phyloP scores from a whole-genome alignment of 2,888 invertebrate species.

The Azorinus chamasolen region DNA sequence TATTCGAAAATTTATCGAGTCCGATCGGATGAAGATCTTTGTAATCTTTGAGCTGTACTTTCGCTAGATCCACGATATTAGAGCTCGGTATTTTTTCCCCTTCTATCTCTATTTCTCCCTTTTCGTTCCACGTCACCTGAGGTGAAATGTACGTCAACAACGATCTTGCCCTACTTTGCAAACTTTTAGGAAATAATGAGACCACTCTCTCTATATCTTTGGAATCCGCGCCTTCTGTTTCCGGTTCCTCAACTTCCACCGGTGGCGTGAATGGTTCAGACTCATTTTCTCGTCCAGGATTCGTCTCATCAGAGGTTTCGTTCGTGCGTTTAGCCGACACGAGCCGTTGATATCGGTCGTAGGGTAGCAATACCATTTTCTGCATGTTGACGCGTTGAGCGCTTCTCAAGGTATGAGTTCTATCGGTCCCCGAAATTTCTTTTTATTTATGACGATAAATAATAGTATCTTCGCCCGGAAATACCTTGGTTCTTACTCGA shows the following conservation, averaged over 20 bases:
- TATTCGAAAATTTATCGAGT: slow-evolving; percentile 11
- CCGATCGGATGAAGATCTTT: slow-evolving; percentile 32
- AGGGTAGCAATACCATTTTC: slow-evolving; percentile 39
- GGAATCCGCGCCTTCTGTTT: too few species aligned
- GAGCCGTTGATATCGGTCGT: slow-evolving; percentile 28
- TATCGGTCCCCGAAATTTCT: not conserved
- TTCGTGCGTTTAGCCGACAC: not conserved
- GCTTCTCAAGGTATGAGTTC: slow-evolving; percentile 18
- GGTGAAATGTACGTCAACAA: slow-evolving; percentile 31
- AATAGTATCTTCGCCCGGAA: slow-evolving; percentile 46
- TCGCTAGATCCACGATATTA: slow-evolving; percentile 46
- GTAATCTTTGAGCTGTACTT: slow-evolving; percentile 48
- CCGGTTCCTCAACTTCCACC: too few species aligned
- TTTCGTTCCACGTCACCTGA: slow-evolving; percentile 30
- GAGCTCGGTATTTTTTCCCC: slow-evolving; percentile 29
- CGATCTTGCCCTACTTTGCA: slow-evolving; percentile 14
- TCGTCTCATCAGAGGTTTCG: slow-evolving; percentile 16
- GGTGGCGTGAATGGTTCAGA: too few species aligned
- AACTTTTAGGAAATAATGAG: slow-evolving; percentile 29
- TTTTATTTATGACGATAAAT: slow-evolving; percentile 20
- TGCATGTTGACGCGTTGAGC: slow-evolving; percentile 23
- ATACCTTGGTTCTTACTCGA: slow-evolving; percentile 36
- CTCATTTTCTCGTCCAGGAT: too few species aligned
- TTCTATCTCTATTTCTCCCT: slow-evolving; percentile 40
- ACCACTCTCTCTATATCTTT: too few species aligned